A percentile compares a stretch with the other conserved stretches of the same genome.
These are phyloP conservation scores for Neopipo cinnamomea DNA, from an alignment of 2,113 vertebrate species.

Conservation along the genomic window DNA sequence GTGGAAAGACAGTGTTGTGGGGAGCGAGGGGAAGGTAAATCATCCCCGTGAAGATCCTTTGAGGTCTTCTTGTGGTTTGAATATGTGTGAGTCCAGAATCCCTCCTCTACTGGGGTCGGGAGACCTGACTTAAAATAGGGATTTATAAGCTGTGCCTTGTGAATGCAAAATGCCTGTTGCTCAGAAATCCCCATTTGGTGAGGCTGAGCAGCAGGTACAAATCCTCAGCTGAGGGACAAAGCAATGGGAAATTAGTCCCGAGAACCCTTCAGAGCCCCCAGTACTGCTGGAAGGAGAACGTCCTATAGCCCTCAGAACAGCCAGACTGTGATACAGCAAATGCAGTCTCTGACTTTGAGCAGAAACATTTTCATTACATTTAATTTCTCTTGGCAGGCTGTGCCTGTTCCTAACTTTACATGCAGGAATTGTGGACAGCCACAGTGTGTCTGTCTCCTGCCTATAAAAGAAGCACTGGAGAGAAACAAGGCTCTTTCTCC, in stretches of 20 bases:
- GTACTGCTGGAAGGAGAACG: fast-evolving
- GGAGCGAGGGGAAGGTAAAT: not conserved
- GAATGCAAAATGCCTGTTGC: not conserved
- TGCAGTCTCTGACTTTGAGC: not conserved
- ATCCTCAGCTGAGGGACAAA: not conserved
- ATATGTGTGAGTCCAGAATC: not conserved
- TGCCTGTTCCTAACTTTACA: not conserved
- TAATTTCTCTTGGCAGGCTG: not conserved
- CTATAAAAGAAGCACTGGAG: not conserved
- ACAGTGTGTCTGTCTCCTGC: not conserved
- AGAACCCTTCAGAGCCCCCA: not conserved
- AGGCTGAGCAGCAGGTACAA: not conserved
- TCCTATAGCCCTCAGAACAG: not conserved
- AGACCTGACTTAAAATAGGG: not conserved
- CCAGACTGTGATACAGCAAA: not conserved
- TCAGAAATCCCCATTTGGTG: not conserved
- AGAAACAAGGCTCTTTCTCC: not conserved
- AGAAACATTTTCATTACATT: not conserved
- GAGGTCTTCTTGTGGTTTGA: not conserved
- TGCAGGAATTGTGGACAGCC: not conserved
- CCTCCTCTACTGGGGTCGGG: not conserved
- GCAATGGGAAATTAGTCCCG: not conserved
- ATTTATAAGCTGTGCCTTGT: not conserved
- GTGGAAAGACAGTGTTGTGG: not conserved
- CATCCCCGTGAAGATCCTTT: not conserved